A percentile compares a stretch with the other conserved stretches of the same genome.
phyloP scores from a whole-genome alignment of 2,888 invertebrate species.

The Caenorhabditis drosophilae region DNA sequence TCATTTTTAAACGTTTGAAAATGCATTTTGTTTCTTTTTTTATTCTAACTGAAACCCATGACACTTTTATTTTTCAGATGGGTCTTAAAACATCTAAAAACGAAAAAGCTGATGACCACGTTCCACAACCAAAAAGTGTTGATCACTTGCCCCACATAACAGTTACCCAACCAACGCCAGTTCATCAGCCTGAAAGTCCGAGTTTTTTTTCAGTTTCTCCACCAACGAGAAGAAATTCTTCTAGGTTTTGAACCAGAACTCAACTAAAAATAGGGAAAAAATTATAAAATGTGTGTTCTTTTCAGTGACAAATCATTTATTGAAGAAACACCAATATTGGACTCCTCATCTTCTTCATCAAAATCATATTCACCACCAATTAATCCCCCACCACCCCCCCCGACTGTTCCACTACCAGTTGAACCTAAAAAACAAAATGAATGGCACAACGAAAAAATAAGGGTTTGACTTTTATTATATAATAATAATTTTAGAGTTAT shows the following conservation, averaged over 20 bases:
- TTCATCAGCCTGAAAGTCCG: slow-evolving; percentile 37
- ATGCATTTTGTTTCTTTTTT: too few relatives aligned
- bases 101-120: slow-evolving; percentile 39
- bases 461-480: slow-evolving; percentile 7
- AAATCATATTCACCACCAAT: slow-evolving; percentile 6
- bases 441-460: slow-evolving; percentile 25
- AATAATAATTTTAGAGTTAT: neutral
- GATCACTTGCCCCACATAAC: slow-evolving; percentile 31
- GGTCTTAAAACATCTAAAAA: slow-evolving; percentile 46
- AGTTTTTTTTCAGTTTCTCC: slow-evolving; percentile 44
- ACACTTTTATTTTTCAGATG: too few relatives aligned
- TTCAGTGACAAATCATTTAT: slow-evolving; percentile 28
- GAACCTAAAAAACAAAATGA: slow-evolving; percentile 8
- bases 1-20: too few relatives aligned
- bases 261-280: neutral
- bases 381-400: slow-evolving; percentile 32
- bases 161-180: slow-evolving; percentile 36
- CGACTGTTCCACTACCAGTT: slow-evolving; percentile 21
- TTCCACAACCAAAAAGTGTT: slow-evolving; percentile 16
- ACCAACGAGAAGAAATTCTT: slow-evolving; percentile 35
- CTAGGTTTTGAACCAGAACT: slow-evolving; percentile 10
- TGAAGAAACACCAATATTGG: slow-evolving; percentile 37
- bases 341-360: slow-evolving; percentile 4
- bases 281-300: slow-evolving; percentile 5
- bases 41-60: too few relatives aligned